These are phyloP conservation scores for Drosophila nannoptera DNA, from an alignment of 1,140 invertebrate genomes.

Conservation along the genomic window DNA sequence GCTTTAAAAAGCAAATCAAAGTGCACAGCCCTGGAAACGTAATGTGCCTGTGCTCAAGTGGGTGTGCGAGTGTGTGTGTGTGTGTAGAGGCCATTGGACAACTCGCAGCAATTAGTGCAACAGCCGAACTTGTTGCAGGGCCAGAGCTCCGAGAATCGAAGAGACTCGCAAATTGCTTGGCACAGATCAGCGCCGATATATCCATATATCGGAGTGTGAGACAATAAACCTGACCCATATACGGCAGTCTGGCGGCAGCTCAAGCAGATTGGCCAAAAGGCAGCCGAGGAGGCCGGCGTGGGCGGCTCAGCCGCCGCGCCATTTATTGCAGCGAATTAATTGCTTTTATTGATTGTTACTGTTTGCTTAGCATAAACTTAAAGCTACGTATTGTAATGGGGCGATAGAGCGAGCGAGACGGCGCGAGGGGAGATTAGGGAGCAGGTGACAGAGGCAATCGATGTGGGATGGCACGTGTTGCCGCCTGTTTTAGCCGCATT, in stretches of 20 bases:
- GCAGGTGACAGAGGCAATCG: neutral
- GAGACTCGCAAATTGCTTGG: neutral
- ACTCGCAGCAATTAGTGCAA: conserved; percentile 24
- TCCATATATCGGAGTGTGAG: conserved; percentile 4
- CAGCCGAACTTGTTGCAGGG: conserved; percentile 33
- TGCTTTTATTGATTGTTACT: conserved; percentile 55
- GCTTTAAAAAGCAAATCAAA: conserved; percentile 46
- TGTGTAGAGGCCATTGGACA: conserved; percentile 17
- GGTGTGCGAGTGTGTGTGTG: neutral
- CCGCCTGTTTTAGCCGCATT: neutral
- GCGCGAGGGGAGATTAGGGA: neutral
- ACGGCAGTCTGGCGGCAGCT: conserved; percentile 10
- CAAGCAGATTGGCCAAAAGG: neutral
- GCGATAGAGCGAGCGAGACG: neutral
- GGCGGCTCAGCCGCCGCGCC: conserved; percentile 7
- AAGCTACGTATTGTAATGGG: conserved; percentile 18
- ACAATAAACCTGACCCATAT: conserved; percentile 24
- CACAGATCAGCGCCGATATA: neutral
- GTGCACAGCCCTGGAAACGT: conserved; percentile 38
- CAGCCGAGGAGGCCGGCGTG: conserved; percentile 5
- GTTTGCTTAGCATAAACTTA: conserved; percentile 48
- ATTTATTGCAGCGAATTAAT: conserved; percentile 43
- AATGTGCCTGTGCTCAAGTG: neutral
- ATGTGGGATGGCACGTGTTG: neutral
- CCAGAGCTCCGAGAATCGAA: conserved; percentile 6